Base-by-base conservation (phyloP, 2,113 vertebrate genomes). In the Sakesphorus luctuosus region DNA sequence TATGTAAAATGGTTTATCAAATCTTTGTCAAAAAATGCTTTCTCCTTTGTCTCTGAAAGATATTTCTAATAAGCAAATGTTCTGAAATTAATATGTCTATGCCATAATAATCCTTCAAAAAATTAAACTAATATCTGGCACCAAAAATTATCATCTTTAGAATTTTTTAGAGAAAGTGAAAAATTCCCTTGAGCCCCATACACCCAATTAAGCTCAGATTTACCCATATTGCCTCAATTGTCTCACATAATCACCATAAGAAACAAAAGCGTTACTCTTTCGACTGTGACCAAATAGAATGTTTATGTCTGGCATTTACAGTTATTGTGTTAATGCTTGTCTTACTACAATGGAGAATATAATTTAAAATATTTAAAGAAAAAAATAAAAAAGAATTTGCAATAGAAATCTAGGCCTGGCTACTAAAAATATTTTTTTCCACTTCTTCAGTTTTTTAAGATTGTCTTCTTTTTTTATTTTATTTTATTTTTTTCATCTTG, bases 41-140 rank as follows among this genome's bases (percentile, higher is more conserved):
- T 74, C 55, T 66, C 3, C 5, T 2, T 2, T 36, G 21, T 11
- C 38, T 49, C 0, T 0, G 17, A 72, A 56, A 31, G 10, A 21
- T 3, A 52, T 29, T 94, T 40, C 20, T 7, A 66, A 20, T 24
- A 80, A 35, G 6, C 4, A 52, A 13, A 9, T 35, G 2, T 65
- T 29, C 44, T 49, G 46, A 91, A 78, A 79, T 68, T 35, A 55
- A 20, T 29, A 58, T 10, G 3, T 4, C 2, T 40, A 38, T 3
- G 1, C 2, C 13, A 44, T 50, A 69, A 56, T 31, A 85, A 56
- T 23, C 4, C 7, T 58, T 61, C 23, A 66, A 33, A 78, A 61
- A n/a, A 2, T 13, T n/a, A 47, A 53, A 56, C 55, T 50, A 63
- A 24, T 1, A 25, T 8, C 4, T 31, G 59, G 10, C 10, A 46